Base-by-base conservation (phyloP, 1,140 invertebrate genomes). In the Galendromus occidentalis region DNA sequence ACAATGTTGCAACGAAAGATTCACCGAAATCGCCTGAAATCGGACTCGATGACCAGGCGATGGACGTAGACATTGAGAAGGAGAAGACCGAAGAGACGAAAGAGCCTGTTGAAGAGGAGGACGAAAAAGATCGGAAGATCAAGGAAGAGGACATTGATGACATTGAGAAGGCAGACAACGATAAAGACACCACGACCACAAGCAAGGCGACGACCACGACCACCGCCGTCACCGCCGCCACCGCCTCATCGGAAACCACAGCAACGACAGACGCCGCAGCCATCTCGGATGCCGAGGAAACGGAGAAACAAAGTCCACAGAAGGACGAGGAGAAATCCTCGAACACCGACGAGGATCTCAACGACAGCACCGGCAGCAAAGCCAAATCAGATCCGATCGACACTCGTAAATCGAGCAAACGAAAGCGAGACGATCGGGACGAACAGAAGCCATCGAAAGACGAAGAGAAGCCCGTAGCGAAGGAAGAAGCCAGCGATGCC, bases 41-140 rank as follows among this genome's bases (percentile, higher is more conserved):
- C n/a, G 65, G 47, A 17, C 44, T 66, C n/a, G 44, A 51, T 45
- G 28, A 51, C n/a, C 42, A 42, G 18, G 30, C 18, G 55, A 67
- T 41, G 66, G 42, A 67, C 7, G 25, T 65, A 28, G 22, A 65
- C 5, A 7, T 4, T 44, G 45, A 65, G 18, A 42, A 55, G 18
- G 44, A 65, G 29, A 64, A 67, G 6, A 42, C 6, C 22, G 33
- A 51, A 64, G 66, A 69, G 28, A 41, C 25, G 14, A 39, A 76
- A 65, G 72, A 75, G n/a, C 7, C 44, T 12, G 25, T 22, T 7
- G 42, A 65, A 17, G 55, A 70, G 42, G 18, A 75, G 76, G 66
- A 73, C 76, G 63, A 68, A 71, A 14, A 67, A 72, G 66, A 68
- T 25, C 29, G 41, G n/a, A 39, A 41, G 22, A 28, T 20, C 39